Conservation (phyloP, 1,140 invertebrate species). For the Eurosta solidaginis region DNA sequence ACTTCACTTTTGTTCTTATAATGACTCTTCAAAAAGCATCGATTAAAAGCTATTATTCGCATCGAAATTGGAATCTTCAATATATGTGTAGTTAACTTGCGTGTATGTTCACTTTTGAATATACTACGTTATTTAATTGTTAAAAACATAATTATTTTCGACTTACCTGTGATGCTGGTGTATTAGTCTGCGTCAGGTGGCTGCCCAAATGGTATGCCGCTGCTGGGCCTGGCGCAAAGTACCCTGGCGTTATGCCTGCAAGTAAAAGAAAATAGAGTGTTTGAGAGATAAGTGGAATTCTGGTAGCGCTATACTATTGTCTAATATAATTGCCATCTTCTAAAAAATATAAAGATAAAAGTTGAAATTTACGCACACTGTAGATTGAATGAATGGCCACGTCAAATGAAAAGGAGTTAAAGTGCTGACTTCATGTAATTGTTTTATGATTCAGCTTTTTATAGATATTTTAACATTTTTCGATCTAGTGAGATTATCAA, state of each 20-base stretch:
- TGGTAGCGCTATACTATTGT: not conserved
- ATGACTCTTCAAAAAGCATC: too few species aligned
- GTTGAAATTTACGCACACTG: not conserved
- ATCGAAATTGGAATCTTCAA: too few species aligned
- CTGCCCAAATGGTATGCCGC: slow-evolving; percentile 60
- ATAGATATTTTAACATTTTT: not conserved
- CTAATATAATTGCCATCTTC: slow-evolving; percentile 21
- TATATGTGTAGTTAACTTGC: too few species aligned
- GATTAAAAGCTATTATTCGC: too few species aligned
- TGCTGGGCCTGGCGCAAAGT: slow-evolving; percentile 58
- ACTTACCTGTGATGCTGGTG: slow-evolving; percentile 59
- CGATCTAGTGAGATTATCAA: not conserved
- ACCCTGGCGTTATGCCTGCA: slow-evolving; percentile 59
- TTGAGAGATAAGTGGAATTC: not conserved
- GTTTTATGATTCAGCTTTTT: slow-evolving; percentile 33
- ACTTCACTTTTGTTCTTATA: too few species aligned
- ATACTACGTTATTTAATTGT: too few species aligned
- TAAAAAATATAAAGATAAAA: slow-evolving; percentile 12
- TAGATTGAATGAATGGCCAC: not conserved
- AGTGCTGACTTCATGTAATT: slow-evolving; percentile 37
- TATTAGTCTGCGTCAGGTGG: slow-evolving; percentile 58
- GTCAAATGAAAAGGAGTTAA: slow-evolving; percentile 12
- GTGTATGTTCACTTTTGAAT: too few species aligned
- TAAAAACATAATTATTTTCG: too few species aligned
- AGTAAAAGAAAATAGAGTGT: slow-evolving; percentile 22